phyloP scores from a whole-genome alignment of 2,888 invertebrate genomes.

The Aphodius sticticus region DNA sequence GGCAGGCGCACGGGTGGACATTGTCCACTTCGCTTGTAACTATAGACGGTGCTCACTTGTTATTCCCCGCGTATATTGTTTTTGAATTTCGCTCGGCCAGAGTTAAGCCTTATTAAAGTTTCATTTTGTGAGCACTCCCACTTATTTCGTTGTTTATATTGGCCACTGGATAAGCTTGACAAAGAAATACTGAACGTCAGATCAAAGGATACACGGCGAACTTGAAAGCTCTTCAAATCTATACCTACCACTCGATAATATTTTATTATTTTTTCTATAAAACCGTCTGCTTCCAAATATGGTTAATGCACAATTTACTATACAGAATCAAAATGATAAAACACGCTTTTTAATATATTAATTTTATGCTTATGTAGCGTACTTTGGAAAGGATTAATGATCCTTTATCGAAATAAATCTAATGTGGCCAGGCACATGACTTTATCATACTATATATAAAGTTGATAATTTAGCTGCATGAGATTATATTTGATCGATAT shows the following conservation, averaged over 20 bases:
- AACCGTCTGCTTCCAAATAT: not conserved
- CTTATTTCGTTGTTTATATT: conserved; percentile 26
- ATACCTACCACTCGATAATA: not conserved
- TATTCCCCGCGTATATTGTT: conserved; percentile 46
- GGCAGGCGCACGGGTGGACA: conserved; percentile 21
- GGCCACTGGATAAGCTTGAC: conserved; percentile 12
- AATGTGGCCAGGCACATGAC: no score
- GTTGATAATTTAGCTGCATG: no score
- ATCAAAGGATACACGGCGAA: not conserved
- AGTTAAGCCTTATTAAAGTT: conserved; percentile 27
- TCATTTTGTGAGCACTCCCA: conserved; percentile 25
- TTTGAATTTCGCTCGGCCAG: conserved; percentile 45
- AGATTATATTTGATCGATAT: no score
- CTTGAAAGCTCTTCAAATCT: not conserved
- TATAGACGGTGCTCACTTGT: conserved; percentile 40
- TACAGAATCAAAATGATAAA: no score
- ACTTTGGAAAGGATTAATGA: no score
- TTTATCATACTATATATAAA: no score
- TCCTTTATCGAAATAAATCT: no score
- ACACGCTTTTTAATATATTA: no score
- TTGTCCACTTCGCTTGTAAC: conserved; percentile 10
- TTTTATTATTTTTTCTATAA: not conserved
- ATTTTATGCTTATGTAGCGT: no score
- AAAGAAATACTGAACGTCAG: conserved; percentile 18
- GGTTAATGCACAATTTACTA: no score